Conservation (phyloP, 1,140 invertebrate species). For the Drosophila trapezifrons region DNA sequence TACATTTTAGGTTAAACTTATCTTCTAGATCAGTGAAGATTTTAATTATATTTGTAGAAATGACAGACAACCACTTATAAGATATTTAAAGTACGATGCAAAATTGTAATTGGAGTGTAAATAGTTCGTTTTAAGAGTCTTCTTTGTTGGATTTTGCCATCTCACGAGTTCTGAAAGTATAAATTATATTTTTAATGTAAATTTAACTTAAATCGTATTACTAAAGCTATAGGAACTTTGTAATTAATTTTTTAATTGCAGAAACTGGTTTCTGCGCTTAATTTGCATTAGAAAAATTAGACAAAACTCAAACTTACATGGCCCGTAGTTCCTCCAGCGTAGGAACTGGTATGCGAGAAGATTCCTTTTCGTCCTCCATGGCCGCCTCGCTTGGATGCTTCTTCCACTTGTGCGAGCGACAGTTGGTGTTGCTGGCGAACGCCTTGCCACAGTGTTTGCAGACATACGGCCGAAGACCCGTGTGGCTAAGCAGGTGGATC, state of each 20-base stretch:
- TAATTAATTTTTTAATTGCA: too few species aligned
- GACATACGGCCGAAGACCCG: conserved; percentile 84
- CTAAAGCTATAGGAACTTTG: too few species aligned
- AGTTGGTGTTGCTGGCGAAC: conserved; percentile 85
- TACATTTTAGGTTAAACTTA: not conserved
- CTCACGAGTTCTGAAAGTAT: conserved; percentile 32
- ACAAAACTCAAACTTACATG: conserved; percentile 49
- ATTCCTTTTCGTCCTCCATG: conserved; percentile 51
- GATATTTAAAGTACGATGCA: not conserved
- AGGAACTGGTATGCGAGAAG: conserved; percentile 64
- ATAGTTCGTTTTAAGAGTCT: not conserved
- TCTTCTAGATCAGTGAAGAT: too few species aligned
- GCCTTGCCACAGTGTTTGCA: conserved; percentile 85
- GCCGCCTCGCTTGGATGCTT: conserved; percentile 84
- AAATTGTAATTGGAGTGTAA: not conserved
- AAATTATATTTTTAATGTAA: too few species aligned
- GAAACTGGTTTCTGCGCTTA: not conserved
- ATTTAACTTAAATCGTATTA: not conserved
- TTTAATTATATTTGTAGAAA: not conserved
- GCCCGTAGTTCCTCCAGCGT: conserved; percentile 73
- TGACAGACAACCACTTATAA: not conserved
- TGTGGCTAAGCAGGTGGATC: conserved; percentile 84
- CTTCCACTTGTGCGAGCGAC: conserved; percentile 84
- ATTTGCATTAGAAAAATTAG: not conserved
- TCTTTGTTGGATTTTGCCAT: conserved; percentile 35